phyloP scores from a whole-genome alignment of 2,113 vertebrate genomes.

The Antigone vipio region DNA sequence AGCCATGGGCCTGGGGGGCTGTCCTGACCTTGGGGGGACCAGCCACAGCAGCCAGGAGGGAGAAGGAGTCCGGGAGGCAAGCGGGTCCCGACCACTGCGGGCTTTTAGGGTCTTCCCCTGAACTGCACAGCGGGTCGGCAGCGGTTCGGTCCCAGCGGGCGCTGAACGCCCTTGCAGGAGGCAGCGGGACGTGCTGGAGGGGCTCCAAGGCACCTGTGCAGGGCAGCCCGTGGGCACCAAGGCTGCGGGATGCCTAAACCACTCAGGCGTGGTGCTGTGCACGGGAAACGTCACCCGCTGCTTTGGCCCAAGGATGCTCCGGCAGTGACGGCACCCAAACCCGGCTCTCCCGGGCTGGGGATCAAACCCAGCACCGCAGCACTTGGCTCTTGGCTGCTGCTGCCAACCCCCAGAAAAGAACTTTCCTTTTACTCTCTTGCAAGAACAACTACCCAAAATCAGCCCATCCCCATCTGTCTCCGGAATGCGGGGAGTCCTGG shows the following conservation, averaged over 20 bases:
- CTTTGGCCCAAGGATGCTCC: background rate
- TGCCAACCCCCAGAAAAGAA: background rate
- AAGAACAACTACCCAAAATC: background rate
- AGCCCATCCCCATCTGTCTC: background rate
- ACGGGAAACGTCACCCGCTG: background rate
- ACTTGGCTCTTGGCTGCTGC: accelerated
- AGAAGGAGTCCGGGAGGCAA: background rate
- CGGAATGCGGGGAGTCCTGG: background rate
- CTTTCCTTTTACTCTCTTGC: background rate
- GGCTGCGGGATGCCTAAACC: background rate
- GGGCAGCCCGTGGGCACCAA: accelerated
- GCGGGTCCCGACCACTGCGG: accelerated
- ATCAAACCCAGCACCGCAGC: accelerated
- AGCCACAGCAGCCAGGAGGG: background rate
- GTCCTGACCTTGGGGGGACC: background rate
- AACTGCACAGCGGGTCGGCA: accelerated
- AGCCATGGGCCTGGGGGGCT: background rate
- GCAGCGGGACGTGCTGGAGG: accelerated
- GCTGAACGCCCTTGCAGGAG: background rate
- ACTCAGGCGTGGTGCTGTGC: accelerated
- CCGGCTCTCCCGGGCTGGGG: accelerated
- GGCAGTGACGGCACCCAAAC: background rate
- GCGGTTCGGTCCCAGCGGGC: background rate
- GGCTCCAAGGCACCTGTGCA: background rate
- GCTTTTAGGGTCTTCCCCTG: background rate